Evolutionary conservation across 2,888 invertebrate genomes (phyloP), one percentile per base, ranked within the genome.

Genomic region (Eurytoma adleriae): DNA sequence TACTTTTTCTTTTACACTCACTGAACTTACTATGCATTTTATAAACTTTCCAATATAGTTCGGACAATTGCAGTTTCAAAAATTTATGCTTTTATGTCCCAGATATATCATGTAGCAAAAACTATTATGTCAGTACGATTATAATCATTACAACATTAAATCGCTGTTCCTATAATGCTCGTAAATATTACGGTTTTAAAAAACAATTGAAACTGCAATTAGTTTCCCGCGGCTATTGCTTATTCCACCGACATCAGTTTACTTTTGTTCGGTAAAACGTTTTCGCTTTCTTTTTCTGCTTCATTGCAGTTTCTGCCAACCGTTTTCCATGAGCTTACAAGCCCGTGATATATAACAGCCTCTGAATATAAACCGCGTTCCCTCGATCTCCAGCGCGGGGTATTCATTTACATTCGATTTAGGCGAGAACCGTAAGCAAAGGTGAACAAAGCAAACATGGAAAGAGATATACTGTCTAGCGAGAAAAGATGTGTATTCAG

Each of bases 321-420:
- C 27, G 48, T 27, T 76, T 76, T 69, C 54, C 68, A 69, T 52
- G 50, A 78, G 50, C 71, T 71, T 66, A 70, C 57, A 50, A 66
- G 30, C 48, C 54, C 50, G 57, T 71, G 78, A 71, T 78, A 56
- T 78, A 78, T 70, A 52, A 40, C 72, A 61, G 67, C 52, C 72
- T 72, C 62, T 67, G 73, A 78, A 78, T 78, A 73, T 72, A 73
- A 78, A 78, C 67, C 78, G 13, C 56, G 56, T 16, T 16, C 54
- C 52, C 52, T 71, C 64, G 18, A 66, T 74, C 59, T 16, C 40
- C 75, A 48, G 62, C 14, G 30, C 59, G 30, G 20, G 56, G 79
- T 75, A 75, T 79, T 67, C 79, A 75, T 79, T 79, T 79, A 79
- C 79, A 79, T 79, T 79, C 79, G 74, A 79, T 79, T 75, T 79